Conservation (phyloP, 2,113 vertebrate species). For the Nansenia antarctica region DNA sequence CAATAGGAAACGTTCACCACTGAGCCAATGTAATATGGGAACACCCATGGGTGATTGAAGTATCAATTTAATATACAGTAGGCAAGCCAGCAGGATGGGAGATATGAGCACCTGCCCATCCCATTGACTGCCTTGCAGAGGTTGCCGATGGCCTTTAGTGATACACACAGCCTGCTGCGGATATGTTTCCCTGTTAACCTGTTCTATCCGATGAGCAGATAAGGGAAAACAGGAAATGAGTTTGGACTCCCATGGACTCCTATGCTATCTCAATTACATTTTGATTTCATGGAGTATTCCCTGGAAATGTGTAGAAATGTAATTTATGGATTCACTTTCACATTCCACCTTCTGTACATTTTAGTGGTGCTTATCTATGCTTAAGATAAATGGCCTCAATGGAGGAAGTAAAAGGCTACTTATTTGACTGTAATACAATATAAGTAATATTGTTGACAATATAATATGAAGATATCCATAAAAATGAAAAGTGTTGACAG, state of each 20-base stretch:
- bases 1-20: neutral
- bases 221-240: slow-evolving; percentile 66
- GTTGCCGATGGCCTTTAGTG: slow-evolving; percentile 61
- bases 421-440: no score
- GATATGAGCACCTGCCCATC: slow-evolving; percentile 48
- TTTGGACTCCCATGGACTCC: slow-evolving; percentile 53
- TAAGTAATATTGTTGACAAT: no score
- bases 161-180: slow-evolving; percentile 37
- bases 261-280: slow-evolving; percentile 61
- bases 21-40: slow-evolving; percentile 54
- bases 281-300: slow-evolving; percentile 49
- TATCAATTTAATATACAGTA: neutral
- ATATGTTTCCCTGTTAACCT: slow-evolving; percentile 65
- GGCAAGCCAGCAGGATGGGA: slow-evolving; percentile 43
- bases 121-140: slow-evolving; percentile 25
- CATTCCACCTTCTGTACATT: slow-evolving; percentile 7
- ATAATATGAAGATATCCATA: no score
- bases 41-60: neutral
- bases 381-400: no score
- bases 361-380: neutral
- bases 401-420: no score
- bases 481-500: no score
- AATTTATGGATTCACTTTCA: neutral
- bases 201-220: slow-evolving; percentile 55
- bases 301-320: slow-evolving; percentile 9